phyloP scores from a whole-genome alignment of 2,113 vertebrate genomes.

The Oriolus oriolus region DNA sequence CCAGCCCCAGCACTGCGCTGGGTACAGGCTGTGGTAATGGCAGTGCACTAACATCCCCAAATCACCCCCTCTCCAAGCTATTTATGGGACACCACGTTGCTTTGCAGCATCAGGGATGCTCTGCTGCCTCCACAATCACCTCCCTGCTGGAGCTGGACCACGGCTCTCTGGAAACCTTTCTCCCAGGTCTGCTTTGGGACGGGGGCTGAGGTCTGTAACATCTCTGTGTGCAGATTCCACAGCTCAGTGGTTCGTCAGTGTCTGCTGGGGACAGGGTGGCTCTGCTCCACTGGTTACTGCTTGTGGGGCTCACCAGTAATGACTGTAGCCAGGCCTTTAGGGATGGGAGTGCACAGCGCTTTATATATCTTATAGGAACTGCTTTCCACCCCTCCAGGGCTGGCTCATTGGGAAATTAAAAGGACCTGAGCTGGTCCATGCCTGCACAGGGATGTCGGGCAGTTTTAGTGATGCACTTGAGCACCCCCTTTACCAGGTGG shows the following conservation, averaged over 20 bases:
- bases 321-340: neutral
- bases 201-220: neutral
- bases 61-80: neutral
- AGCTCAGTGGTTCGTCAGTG: neutral
- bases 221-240: neutral
- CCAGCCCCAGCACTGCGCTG: neutral
- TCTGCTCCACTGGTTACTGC: neutral
- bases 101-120: neutral
- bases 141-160: neutral
- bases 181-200: neutral
- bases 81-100: neutral
- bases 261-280: neutral
- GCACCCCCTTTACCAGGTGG: neutral
- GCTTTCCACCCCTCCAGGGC: neutral
- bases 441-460: neutral
- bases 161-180: neutral
- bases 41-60: neutral
- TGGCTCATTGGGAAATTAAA: neutral
- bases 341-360: neutral
- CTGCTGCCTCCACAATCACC: neutral
- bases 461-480: neutral
- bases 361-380: neutral
- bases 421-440: neutral
- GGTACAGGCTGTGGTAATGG: neutral
- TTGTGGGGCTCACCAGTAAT: neutral